Evolutionary conservation across 2,113 vertebrate genomes (phyloP), one percentile per base, ranked within the genome.

Genomic region (Sylvia atricapilla): DNA sequence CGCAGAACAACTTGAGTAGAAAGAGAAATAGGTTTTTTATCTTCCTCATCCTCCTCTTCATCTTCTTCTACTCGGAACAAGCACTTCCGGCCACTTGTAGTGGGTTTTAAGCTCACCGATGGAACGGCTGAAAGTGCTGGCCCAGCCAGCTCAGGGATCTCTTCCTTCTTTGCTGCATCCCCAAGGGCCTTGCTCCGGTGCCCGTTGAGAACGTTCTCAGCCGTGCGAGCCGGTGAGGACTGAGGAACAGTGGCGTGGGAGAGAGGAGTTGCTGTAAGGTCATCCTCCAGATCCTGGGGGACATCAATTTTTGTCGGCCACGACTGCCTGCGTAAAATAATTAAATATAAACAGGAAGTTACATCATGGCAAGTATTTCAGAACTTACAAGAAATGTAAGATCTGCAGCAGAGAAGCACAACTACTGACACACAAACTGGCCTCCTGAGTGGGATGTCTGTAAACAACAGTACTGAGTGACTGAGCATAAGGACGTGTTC

Each of bases 231-330:
- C 0, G 99, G 99, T 3, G 76, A 79, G 15, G 99, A 98, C 97
- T 98, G 99, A 8, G 99, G 98, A 55, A 98, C 99, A 0, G 98
- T 95, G 1, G 98, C 92, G 0, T 99, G 99, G 47, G 99, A 99
- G 91, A 99, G 98, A 55, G 99, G 98, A 11, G 99, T 98, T 31
- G 99, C 98, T 0, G 99, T 99, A 73, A 99, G 97, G 89, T 99
- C 99, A 87, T 99, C 99, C 95, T 99, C 99, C 11, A 99, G 98
- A 95, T 99, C 99, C 84, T 99, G 99, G 33, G 99, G 99, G 49
- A 99, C 99, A 44, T 99, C 99, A 0, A 98, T 98, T 94, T 99
- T 99, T 52, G 99, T 99, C 3, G 99, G 99, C 99, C 99, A 99
- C 0, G 99, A 99, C 62, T 99, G 99, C 97, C 99, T 99, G 59